A percentile compares a stretch with the other conserved stretches of the same genome.
Evolutionary conservation across 2,113 vertebrate genomes (phyloP).

Genomic region (Lichenostomus cassidix): DNA sequence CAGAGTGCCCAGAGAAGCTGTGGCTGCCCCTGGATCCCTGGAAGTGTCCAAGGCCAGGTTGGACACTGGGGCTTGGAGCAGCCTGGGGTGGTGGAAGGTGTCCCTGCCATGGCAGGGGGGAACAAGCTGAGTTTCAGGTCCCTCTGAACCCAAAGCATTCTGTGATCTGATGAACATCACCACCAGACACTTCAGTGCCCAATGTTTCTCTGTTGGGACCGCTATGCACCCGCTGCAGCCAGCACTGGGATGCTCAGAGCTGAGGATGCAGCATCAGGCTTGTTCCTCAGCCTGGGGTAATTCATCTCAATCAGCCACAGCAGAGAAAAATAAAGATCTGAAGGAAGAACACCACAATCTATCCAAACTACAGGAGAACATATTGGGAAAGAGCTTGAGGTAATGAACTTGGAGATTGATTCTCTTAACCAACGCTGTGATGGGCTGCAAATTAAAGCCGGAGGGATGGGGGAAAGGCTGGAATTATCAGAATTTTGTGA

Average conservation of each 20-base stretch:
- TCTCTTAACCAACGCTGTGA: neutral
- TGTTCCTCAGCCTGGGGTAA: neutral
- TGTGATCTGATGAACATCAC: rapidly evolving
- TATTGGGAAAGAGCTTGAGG: constrained; percentile 39
- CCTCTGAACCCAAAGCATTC: neutral
- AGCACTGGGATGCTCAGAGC: neutral
- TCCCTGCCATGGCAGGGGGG: neutral
- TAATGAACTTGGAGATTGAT: constrained; percentile 63
- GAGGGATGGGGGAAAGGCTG: neutral
- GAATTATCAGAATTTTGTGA: constrained; percentile 11
- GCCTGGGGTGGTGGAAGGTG: rapidly evolving
- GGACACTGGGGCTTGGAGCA: neutral
- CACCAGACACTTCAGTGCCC: neutral
- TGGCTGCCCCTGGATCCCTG: neutral
- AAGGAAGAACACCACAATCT: constrained; percentile 30
- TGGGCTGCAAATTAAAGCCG: constrained; percentile 52
- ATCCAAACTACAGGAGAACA: constrained; percentile 47
- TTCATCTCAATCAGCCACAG: constrained; percentile 46
- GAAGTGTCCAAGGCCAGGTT: neutral
- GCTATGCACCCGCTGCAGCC: neutral
- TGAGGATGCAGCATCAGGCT: neutral
- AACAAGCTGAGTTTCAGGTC: neutral
- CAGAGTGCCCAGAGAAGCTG: neutral
- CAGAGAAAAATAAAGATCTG: constrained; percentile 36
- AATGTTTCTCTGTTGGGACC: neutral